Evolutionary conservation across 92 coral and sea anemone species (phyloP), one percentile per base, ranked within the genome.

Genomic region (Epizoanthus illoricatus): DNA sequence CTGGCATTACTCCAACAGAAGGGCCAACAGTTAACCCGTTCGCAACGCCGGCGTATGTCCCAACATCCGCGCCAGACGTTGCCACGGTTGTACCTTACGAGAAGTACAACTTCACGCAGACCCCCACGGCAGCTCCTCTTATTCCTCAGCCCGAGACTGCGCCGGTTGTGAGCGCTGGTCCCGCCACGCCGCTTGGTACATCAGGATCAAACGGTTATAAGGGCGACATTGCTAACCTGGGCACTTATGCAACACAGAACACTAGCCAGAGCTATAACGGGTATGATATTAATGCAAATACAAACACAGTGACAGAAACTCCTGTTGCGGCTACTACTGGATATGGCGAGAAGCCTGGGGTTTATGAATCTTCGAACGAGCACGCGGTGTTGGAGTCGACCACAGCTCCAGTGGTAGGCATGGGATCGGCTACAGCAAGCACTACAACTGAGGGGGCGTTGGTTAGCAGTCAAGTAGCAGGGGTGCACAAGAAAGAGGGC

Each of bases 21-120:
- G 61, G 71, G 19, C 82, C 61, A 12, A 63, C 71, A 20, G 71
- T 78, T 11, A 78, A 78, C 21, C 82, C 82, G 20, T 78, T 78
- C 9, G 71, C 71, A 78, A 63, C 71, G 52, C 72, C 82, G 39
- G 79, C 86, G 76, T 61, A 80, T 10, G 74, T 87, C 33, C 93
- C 93, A 24, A 92, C 91, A 15, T 68, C 84, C 2, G 91, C 74
- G 4, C 97, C 97, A 45, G 97, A 90, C 82, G 79, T 80, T 36
- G 84, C 87, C 24, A 88, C 86, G 16, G 73, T 82, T 39, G 90
- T 87, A 10, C 97, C 81, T 1, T 21, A 74, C 65, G 68, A 80
- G 13, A 90, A 90, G 80, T 90, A 85, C 69, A 92, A 90, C 36
- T 92, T 90, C 71, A 92, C 97, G 11, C 73, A 79, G 12, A 74